Percentiles rank a stretch among this genome's conserved stretches.
Evolutionary conservation across 2,888 invertebrate genomes (phyloP).

Genomic region (Drosophila kuntzei): DNA sequence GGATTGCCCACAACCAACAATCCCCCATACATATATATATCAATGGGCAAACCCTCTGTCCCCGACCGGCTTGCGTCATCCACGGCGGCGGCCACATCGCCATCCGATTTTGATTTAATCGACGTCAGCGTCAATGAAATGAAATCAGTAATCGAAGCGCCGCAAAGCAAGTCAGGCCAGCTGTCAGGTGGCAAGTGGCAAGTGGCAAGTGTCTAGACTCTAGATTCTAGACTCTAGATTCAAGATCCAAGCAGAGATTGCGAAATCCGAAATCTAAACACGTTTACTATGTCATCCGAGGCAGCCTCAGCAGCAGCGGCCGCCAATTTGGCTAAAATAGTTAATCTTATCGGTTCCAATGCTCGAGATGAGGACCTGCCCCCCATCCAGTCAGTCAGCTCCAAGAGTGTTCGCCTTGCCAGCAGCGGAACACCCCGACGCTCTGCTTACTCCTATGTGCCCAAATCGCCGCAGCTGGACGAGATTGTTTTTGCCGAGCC

Average conservation of each 20-base stretch:
- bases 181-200: constrained; percentile 6
- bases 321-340: constrained; percentile 72
- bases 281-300: constrained; percentile 31
- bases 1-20: constrained; percentile 1
- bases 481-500: constrained; percentile 74
- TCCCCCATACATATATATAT: neutral
- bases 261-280: neutral
- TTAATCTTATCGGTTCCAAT: constrained; percentile 74
- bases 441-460: constrained; percentile 63
- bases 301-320: constrained; percentile 31
- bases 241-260: neutral
- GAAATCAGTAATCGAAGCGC: constrained; percentile 70
- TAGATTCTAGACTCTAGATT: neutral
- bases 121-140: constrained; percentile 55
- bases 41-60: neutral
- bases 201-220: neutral
- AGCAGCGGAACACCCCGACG: constrained; percentile 62
- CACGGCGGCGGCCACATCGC: constrained; percentile 26
- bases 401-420: constrained; percentile 58
- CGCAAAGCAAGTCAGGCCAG: constrained; percentile 42
- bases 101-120: constrained; percentile 79
- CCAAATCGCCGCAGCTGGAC: constrained; percentile 72
- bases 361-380: constrained; percentile 36
- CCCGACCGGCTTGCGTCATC: constrained; percentile 37
- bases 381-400: neutral